These are phyloP conservation scores for Ectropis grisescens DNA, from an alignment of 1,140 invertebrate genomes.

Conservation along the genomic window DNA sequence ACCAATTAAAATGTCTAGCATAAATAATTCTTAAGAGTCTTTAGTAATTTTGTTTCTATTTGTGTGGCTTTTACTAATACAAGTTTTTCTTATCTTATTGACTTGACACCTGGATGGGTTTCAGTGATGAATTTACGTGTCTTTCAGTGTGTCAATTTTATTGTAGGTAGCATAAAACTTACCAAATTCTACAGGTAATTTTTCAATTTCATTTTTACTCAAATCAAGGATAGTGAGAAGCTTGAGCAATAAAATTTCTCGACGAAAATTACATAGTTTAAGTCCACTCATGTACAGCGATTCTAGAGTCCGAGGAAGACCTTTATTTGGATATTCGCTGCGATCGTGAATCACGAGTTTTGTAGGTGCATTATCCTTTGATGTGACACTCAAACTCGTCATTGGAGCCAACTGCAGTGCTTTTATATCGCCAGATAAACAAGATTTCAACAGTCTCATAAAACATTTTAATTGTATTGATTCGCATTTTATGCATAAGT, in stretches of 20 bases:
- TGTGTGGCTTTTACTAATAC: no score
- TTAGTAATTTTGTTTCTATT: no score
- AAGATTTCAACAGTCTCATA: slow-evolving; percentile 74
- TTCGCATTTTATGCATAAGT: slow-evolving; percentile 78
- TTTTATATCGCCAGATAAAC: slow-evolving; percentile 72
- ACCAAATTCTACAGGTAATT: slow-evolving; percentile 81
- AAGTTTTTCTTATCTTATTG: no score
- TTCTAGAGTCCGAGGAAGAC: slow-evolving; percentile 76
- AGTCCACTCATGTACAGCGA: slow-evolving; percentile 72
- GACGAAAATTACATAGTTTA: slow-evolving; percentile 74
- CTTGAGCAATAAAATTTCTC: slow-evolving; percentile 75
- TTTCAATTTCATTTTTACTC: slow-evolving; percentile 81
- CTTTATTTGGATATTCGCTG: slow-evolving; percentile 77
- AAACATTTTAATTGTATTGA: slow-evolving; percentile 78
- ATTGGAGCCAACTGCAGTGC: slow-evolving; percentile 33
- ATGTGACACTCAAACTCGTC: slow-evolving; percentile 68
- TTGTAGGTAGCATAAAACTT: no score
- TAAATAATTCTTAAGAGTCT: no score
- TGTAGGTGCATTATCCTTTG: slow-evolving; percentile 66
- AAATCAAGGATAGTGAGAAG: slow-evolving; percentile 80
- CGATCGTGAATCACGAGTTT: slow-evolving; percentile 74
- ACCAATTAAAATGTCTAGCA: no score
- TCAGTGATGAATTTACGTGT: no score
- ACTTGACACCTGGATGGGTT: no score
- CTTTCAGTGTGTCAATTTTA: no score